Base-by-base conservation (phyloP, 2,888 invertebrate genomes). In the Noctua fimbriata region DNA sequence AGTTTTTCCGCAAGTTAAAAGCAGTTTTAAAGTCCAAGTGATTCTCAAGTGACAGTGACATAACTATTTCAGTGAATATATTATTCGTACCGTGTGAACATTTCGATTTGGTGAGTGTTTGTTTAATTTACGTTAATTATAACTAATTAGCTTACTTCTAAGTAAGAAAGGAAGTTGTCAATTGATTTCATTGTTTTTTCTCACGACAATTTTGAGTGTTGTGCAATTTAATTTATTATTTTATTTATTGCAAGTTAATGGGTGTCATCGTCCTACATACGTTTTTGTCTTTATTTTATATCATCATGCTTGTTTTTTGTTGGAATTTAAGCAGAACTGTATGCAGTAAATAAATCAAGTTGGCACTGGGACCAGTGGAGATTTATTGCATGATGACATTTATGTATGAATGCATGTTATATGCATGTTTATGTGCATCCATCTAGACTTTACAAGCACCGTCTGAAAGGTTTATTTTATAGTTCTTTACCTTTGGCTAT, bases 81-180 rank as follows among this genome's bases (percentile, higher is more conserved):
- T 55, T 88, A 89, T 84, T 85, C 87, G 83, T 89, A 86, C 86
- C 89, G 92, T 92, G 93, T 90, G 93, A 93, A 91, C 73, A 77
- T 89, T 85, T 87, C 89, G 90, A 91, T 91, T 89, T 88, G 89
- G 94, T 92, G 87, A 93, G 93, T 93, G 92, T 89, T 84, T 89
- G 83, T 83, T 81, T 83, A 87, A 87, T 88, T 81, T 83, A 73
- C 75, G 55, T 83, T 86, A 60, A 78, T 89, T 84, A 82, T 76
- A 74, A 76, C 76, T 89, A 88, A 86, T 89, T 90, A 83, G 76
- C 77, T 69, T 74, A 66, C 44, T 55, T 87, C 65, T 76, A 77
- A 76, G 63, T 73, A 69, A 69, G 65, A 84, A 78, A 81, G 88
- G 86, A 86, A 88, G 84, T 83, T 82, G 76, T 79, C 77, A 80